A percentile compares a stretch with the other conserved stretches of the same genome.
phyloP scores from a whole-genome alignment of 2,113 vertebrate genomes.

The Otocyon megalotis region DNA sequence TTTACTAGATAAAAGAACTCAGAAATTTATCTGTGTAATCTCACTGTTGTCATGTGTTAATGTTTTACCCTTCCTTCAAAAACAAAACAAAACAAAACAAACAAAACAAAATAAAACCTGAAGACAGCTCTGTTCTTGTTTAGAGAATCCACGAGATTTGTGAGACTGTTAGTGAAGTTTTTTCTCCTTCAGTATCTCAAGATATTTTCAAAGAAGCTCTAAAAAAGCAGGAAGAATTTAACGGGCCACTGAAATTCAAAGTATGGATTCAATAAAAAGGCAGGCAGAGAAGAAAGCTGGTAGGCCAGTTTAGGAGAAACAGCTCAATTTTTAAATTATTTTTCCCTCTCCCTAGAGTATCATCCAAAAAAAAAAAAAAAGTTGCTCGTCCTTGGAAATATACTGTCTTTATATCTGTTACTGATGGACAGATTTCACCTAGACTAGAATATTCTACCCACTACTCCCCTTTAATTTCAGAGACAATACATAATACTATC shows the following conservation, averaged over 20 bases:
- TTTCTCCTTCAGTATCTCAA: constrained; percentile 63
- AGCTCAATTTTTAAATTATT: constrained; percentile 43
- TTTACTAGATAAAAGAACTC: constrained; percentile 91
- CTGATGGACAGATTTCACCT: constrained; percentile 4
- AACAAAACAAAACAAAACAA: constrained; percentile 70
- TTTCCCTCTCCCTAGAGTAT: background rate
- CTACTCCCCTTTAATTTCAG: background rate
- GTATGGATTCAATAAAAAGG: constrained; percentile 76
- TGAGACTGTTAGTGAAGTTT: constrained; percentile 42
- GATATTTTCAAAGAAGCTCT: constrained; percentile 68
- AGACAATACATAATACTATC: background rate
- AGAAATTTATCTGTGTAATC: constrained; percentile 88
- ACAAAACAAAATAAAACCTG: constrained; percentile 60
- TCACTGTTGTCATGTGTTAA: constrained; percentile 86
- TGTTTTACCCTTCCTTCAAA: constrained; percentile 75
- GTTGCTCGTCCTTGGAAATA: constrained; percentile 1
- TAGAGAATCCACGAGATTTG: constrained; percentile 68
- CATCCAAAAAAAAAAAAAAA: background rate
- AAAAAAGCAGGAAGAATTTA: constrained; percentile 67
- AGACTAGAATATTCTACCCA: background rate
- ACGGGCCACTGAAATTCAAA: constrained; percentile 71
- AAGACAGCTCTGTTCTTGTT: constrained; percentile 75
- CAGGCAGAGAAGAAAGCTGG: constrained; percentile 55
- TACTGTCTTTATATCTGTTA: background rate
- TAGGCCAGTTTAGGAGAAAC: constrained; percentile 61